Conservation (phyloP, 2,113 vertebrate genomes). For the Alligator mississippiensis region DNA sequence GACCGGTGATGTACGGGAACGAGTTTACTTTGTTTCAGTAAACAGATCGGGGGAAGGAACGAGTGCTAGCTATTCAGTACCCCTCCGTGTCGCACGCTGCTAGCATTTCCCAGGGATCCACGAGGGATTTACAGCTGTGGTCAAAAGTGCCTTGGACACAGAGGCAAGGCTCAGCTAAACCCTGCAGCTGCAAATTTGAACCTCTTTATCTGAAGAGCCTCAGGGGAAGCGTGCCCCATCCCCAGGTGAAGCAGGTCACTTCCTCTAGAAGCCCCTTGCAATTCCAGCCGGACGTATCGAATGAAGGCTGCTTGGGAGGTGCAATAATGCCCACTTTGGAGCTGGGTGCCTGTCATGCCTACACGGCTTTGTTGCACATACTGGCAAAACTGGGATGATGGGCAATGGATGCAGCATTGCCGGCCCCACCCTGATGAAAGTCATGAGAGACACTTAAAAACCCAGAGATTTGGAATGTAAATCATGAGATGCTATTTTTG, state of each 20-base stretch:
- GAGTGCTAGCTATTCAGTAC: conserved; percentile 33
- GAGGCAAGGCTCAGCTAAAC: not conserved
- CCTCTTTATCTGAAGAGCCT: not conserved
- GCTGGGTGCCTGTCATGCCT: too few relatives aligned
- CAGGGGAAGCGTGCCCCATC: not conserved
- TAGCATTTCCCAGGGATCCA: not conserved
- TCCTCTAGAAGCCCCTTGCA: not conserved
- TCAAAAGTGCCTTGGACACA: not conserved
- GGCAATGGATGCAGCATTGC: too few relatives aligned
- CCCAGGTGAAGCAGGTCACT: not conserved
- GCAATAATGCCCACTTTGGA: not conserved
- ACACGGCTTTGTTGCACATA: too few relatives aligned
- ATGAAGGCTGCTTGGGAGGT: not conserved
- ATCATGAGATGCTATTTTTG: too few relatives aligned
- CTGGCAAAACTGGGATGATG: too few relatives aligned
- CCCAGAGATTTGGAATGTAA: too few relatives aligned
- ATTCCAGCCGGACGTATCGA: not conserved
- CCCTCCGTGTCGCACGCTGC: not conserved
- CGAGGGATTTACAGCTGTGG: not conserved
- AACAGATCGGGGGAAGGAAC: conserved; percentile 66
- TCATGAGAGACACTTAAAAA: too few relatives aligned
- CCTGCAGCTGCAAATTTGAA: not conserved
- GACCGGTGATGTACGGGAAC: conserved; percentile 55
- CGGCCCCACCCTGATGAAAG: too few relatives aligned
- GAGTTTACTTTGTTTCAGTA: conserved; percentile 72